phyloP scores from a whole-genome alignment of 1,140 invertebrate genomes.

The Drosophila yakuba region DNA sequence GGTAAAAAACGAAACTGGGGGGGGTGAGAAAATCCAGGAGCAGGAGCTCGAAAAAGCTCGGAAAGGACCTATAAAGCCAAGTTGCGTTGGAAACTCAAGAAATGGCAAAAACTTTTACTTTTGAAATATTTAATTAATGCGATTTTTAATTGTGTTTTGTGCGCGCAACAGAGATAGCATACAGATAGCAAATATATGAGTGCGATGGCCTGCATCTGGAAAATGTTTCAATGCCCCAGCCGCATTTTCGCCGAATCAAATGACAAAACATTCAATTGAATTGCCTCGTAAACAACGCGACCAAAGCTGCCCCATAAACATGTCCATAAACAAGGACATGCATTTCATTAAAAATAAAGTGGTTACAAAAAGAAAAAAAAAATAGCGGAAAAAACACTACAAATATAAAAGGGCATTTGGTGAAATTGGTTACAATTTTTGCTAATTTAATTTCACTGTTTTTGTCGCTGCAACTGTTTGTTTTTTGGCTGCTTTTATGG shows the following conservation, averaged over 20 bases:
- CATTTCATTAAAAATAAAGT: constrained; percentile 27
- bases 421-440: constrained; percentile 63
- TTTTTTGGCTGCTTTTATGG: constrained; percentile 35
- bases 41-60: not conserved
- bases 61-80: constrained; percentile 11
- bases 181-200: not conserved
- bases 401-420: constrained; percentile 5
- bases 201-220: constrained; percentile 7
- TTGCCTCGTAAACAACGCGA: constrained; percentile 38
- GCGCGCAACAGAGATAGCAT: constrained; percentile 5
- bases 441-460: constrained; percentile 76
- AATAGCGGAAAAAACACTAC: not conserved
- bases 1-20: too few species aligned
- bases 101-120: constrained; percentile 76
- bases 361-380: constrained; percentile 1
- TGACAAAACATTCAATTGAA: constrained; percentile 61
- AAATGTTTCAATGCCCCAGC: constrained; percentile 7
- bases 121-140: constrained; percentile 83
- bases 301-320: constrained; percentile 50
- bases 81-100: constrained; percentile 68
- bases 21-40: constrained; percentile 13
- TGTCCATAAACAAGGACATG: constrained; percentile 60
- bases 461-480: constrained; percentile 5
- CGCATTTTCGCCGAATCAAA: constrained; percentile 30
- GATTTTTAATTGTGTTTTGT: constrained; percentile 76